Conservation (phyloP, 2,888 invertebrate genomes). For the Callinectes sapidus region DNA sequence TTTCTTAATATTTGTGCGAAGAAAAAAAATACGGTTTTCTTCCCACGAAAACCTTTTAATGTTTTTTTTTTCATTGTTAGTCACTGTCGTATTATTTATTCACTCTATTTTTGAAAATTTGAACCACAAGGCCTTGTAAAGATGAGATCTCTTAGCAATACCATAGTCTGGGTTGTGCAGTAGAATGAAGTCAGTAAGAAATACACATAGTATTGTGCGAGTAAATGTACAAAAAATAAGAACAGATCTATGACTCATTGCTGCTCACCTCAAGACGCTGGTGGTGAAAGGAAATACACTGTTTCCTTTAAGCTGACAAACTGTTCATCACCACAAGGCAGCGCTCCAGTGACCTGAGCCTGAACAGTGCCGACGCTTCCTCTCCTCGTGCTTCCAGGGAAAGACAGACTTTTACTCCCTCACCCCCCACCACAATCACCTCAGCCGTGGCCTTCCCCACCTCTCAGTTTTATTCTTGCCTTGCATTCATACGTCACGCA, state of each 20-base stretch:
- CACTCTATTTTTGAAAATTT: not conserved
- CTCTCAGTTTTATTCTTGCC: slow-evolving; percentile 24
- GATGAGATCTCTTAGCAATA: not conserved
- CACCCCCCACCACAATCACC: slow-evolving; percentile 21
- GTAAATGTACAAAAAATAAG: not conserved
- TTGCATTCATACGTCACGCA: not conserved
- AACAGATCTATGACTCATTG: not conserved
- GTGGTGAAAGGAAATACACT: not conserved
- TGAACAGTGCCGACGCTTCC: not conserved
- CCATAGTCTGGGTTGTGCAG: not conserved
- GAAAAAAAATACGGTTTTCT: not conserved
- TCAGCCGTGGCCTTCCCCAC: slow-evolving; percentile 2
- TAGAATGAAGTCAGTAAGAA: not conserved
- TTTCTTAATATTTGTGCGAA: too few relatives aligned
- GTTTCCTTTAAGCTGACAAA: not conserved
- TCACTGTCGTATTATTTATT: not conserved
- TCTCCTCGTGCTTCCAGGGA: not conserved
- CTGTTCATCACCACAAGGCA: not conserved
- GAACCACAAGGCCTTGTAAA: not conserved
- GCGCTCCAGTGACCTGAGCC: not conserved
- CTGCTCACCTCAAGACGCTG: not conserved
- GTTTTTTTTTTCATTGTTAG: not conserved
- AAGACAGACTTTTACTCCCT: not conserved
- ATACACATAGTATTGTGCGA: not conserved
- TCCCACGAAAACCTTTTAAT: not conserved